These are phyloP conservation scores for Ceratotherium simum DNA, from an alignment of 2,113 vertebrate species.

Conservation along the genomic window DNA sequence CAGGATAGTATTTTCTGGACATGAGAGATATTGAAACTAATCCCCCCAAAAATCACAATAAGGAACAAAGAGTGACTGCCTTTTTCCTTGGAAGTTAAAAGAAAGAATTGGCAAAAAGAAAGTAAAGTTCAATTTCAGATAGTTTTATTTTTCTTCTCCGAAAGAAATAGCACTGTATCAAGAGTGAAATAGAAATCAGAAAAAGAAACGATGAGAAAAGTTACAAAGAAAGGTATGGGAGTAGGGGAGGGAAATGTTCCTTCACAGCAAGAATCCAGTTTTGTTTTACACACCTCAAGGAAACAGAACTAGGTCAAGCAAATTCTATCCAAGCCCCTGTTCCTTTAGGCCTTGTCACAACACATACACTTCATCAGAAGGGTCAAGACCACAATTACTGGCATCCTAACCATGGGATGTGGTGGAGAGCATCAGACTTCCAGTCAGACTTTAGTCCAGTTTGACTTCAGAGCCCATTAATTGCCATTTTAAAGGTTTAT, in stretches of 20 bases:
- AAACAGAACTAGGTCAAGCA: not conserved
- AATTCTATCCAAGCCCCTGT: not conserved
- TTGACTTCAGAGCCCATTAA: not conserved
- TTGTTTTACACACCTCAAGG: not conserved
- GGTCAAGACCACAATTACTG: not conserved
- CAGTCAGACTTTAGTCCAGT: not conserved
- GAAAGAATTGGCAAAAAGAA: not conserved
- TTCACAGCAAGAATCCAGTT: not conserved
- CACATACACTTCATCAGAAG: not conserved
- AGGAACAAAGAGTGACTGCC: not conserved
- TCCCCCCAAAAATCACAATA: not conserved
- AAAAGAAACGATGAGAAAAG: not conserved
- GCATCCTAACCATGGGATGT: not conserved
- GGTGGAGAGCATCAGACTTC: rapidly evolving
- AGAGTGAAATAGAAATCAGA: not conserved
- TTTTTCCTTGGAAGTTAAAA: constrained; percentile 7
- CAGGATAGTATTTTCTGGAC: not conserved
- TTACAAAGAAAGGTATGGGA: not conserved
- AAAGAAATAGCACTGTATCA: not conserved
- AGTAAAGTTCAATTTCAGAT: not conserved
- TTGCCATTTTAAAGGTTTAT: not conserved
- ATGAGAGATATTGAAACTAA: not conserved
- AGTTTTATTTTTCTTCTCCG: not conserved
- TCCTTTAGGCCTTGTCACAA: not conserved
- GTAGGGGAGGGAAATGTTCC: not conserved